A percentile compares a stretch with the other conserved stretches of the same genome.
Conservation (phyloP, 2,113 vertebrate species). For the Sus scrofa region T2T-Sscrofa CM000830.6:114886001-114886500, state of each 20-base stretch:
- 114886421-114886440: slow-evolving; percentile 33
- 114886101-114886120: not conserved
- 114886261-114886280: not conserved
- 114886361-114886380: slow-evolving; percentile 9
- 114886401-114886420: not conserved
- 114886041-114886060: not conserved
- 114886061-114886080: not conserved
- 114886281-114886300: not conserved
- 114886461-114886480: not conserved
- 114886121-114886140: slow-evolving; percentile 29
- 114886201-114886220: not conserved
- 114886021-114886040: not conserved
- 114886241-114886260: not conserved
- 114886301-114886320: not conserved
- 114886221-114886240: not conserved
- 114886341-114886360: slow-evolving; percentile 30
- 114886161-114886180: slow-evolving; percentile 1
- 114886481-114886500: too few species aligned
- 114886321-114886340: not conserved
- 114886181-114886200: not conserved
- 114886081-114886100: not conserved
- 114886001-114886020: not conserved
- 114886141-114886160: not conserved
- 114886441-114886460: slow-evolving; percentile 35
- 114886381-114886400: slow-evolving; percentile 6